These are phyloP conservation scores for Nibea albiflora DNA, from an alignment of 2,113 vertebrate genomes.

Conservation along the genomic window DNA sequence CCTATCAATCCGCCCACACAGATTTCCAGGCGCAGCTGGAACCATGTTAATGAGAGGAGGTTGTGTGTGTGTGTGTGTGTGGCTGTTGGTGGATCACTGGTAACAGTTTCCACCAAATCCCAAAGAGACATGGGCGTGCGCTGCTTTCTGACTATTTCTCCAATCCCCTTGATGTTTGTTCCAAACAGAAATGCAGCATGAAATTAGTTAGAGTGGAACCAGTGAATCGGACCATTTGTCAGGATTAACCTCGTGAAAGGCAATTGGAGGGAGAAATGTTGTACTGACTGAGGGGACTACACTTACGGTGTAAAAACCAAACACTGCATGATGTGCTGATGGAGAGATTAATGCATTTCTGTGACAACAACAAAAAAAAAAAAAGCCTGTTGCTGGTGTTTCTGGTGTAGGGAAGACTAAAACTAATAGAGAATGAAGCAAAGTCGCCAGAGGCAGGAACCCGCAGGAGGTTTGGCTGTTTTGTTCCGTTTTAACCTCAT, in stretches of 20 bases:
- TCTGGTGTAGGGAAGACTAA: constrained; percentile 31
- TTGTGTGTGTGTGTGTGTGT: neutral
- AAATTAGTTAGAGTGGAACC: constrained; percentile 27
- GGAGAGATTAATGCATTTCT: constrained; percentile 17
- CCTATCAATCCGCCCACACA: constrained; percentile 44
- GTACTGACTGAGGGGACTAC: constrained; percentile 3
- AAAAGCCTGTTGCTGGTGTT: neutral
- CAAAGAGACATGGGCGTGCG: constrained; percentile 12
- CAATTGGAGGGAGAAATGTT: constrained; percentile 6
- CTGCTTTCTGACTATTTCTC: constrained; percentile 18
- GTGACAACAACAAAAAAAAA: neutral
- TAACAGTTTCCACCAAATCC: constrained; percentile 19
- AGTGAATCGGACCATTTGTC: constrained; percentile 35
- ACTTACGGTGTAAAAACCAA: constrained; percentile 32
- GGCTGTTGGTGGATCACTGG: constrained; percentile 21
- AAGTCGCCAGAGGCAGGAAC: constrained; percentile 41
- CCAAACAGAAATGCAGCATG: constrained; percentile 47
- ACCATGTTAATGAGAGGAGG: constrained; percentile 27
- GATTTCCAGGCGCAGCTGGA: constrained; percentile 53
- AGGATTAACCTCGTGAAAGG: constrained; percentile 43
- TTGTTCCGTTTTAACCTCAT: constrained; percentile 57
- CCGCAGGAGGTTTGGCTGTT: constrained; percentile 43
- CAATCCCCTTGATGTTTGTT: constrained; percentile 34
- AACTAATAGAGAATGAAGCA: constrained; percentile 42
- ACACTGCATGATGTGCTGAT: constrained; percentile 17